phyloP scores from a whole-genome alignment of 1,140 invertebrate genomes.

The Stenopsyche tienmushanensis region DNA sequence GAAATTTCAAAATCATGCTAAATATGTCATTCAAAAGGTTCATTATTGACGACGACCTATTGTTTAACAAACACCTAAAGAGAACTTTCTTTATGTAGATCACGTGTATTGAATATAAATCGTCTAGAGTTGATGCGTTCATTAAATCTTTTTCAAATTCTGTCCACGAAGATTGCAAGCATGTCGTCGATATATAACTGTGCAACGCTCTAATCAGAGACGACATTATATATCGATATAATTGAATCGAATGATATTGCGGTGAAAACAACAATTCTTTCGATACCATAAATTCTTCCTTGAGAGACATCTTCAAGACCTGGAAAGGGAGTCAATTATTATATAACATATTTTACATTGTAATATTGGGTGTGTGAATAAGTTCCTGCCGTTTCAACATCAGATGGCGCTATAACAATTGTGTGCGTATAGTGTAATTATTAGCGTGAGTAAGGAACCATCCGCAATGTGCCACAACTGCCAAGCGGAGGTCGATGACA shows the following conservation, averaged over 20 bases:
- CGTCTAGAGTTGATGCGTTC: slow-evolving; percentile 63
- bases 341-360: no score
- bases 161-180: slow-evolving; percentile 68
- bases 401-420: background rate
- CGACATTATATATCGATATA: slow-evolving; percentile 70
- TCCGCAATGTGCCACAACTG: no score
- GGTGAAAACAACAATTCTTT: slow-evolving; percentile 55
- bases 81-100: slow-evolving; percentile 71
- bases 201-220: slow-evolving; percentile 71
- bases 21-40: slow-evolving; percentile 67
- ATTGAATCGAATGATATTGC: slow-evolving; percentile 64
- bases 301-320: slow-evolving; percentile 56
- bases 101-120: slow-evolving; percentile 67
- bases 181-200: slow-evolving; percentile 70
- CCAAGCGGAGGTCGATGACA: no score
- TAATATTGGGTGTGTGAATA: no score
- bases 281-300: slow-evolving; percentile 48
- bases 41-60: slow-evolving; percentile 63
- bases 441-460: no score
- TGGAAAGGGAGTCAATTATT: no score
- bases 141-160: slow-evolving; percentile 67
- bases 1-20: slow-evolving; percentile 69
- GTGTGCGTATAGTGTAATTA: background rate
- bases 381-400: no score
- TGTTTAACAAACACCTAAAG: slow-evolving; percentile 68